Evolutionary conservation across 2,888 invertebrate species (phyloP), one percentile per base, ranked within the genome.

Genomic region (Elmis aenea): DNA sequence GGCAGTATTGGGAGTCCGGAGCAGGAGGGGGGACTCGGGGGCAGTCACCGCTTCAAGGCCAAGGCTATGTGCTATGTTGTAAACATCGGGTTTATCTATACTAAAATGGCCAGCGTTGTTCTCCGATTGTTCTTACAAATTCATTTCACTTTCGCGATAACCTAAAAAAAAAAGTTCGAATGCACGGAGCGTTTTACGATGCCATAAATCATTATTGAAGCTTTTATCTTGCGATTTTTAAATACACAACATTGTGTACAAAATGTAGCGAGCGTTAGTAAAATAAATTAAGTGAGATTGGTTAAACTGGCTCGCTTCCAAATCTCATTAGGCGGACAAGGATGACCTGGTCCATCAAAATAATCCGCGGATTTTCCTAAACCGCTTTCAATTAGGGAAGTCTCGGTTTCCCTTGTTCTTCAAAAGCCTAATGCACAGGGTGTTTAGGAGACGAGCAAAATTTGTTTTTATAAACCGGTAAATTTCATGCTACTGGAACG

Each of bases 21-120:
- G 52, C 47, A 52, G 51, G 49, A 46, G 45, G 48, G 38, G 40
- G 40, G 31, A 33, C 37, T 45, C 32, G 51, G 55, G 60, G 55
- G 57, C 60, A 61, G 45, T 58, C 59, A 59, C 60, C 60, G 58
- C 57, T 52, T 46, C 59, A 61, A 61, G 60, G 60, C 57, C 60
- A 61, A 61, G 60, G 60, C 57, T 58, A 54, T 46, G 54, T 54
- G 42, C 57, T 58, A 54, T 46, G 54, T 54, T 40, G 55, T 55
- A 57, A 58, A 58, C 57, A 58, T 56, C 52, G n/a, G n/a, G 38
- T 42, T 49, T 46, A 42, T 42, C 41, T 43, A 48, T 25, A 43
- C 36, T 44, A 41, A 43, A 43, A 43, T 43, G 26, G 39, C 24
- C 33, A 39, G 26, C 30, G 15, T 27, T 32, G 13, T 18, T 16